Percentiles rank a stretch among this genome's conserved stretches.
phyloP scores from a whole-genome alignment of 2,888 invertebrate species.

The Acanthopleura granulata region DNA sequence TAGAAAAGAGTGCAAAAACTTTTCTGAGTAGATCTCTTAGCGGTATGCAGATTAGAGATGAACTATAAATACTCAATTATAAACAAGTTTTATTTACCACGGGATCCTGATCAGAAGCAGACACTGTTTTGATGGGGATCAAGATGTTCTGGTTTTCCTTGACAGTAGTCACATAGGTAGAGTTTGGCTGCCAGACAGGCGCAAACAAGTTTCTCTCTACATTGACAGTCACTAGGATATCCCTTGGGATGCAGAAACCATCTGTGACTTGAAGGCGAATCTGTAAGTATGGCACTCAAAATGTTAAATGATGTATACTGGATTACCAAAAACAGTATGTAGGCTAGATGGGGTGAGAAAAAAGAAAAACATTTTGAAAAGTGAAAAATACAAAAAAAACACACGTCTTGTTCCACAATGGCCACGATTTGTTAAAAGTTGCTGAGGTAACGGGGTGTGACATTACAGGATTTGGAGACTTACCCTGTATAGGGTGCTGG shows the following conservation, averaged over 20 bases:
- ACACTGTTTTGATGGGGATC: conserved; percentile 42
- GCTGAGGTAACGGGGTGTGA: too few relatives aligned
- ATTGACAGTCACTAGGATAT: conserved; percentile 42
- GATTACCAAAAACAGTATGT: too few relatives aligned
- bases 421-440: too few relatives aligned
- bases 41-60: too few relatives aligned
- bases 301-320: neutral
- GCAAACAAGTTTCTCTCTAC: conserved; percentile 53
- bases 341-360: too few relatives aligned
- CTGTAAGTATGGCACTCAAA: conserved; percentile 33
- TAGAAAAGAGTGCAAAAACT: neutral
- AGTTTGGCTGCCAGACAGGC: conserved; percentile 39
- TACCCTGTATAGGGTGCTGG: conserved; percentile 47
- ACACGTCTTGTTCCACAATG: too few relatives aligned
- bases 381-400: too few relatives aligned
- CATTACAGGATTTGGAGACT: conserved; percentile 22
- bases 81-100: conserved; percentile 35
- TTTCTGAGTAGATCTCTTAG: too few relatives aligned
- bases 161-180: conserved; percentile 42
- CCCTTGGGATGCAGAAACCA: conserved; percentile 43
- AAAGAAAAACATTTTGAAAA: too few relatives aligned
- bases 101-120: conserved; percentile 46
- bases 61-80: neutral
- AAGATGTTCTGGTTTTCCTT: conserved; percentile 49
- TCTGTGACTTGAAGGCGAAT: conserved; percentile 51